Percentiles rank a stretch among this genome's conserved stretches.
Evolutionary conservation across 2,888 invertebrate species (phyloP).

Genomic region (Slavum lentiscoides): DNA sequence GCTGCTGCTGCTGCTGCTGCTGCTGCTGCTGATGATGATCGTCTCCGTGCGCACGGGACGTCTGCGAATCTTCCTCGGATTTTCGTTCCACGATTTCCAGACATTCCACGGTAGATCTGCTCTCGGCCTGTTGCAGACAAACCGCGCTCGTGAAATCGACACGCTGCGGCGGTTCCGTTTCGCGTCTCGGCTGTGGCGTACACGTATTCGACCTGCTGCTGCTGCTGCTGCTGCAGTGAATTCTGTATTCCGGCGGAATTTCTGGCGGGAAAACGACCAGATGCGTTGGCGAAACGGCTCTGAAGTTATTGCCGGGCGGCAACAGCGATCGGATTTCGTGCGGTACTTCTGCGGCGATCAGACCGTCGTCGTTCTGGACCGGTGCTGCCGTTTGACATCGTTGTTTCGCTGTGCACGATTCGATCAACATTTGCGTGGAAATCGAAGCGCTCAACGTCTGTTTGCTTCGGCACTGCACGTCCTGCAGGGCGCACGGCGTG

Average conservation of each 20-base stretch:
- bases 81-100: slow-evolving; percentile 19
- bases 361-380: slow-evolving; percentile 14
- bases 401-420: neutral
- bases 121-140: neutral
- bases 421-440: slow-evolving; percentile 38
- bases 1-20: no score
- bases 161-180: neutral
- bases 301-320: slow-evolving; percentile 55
- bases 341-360: slow-evolving; percentile 52
- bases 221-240: slow-evolving; percentile 36
- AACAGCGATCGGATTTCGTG: slow-evolving; percentile 56
- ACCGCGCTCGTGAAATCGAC: neutral
- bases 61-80: neutral
- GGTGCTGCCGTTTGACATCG: slow-evolving; percentile 21
- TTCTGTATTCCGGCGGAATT: slow-evolving; percentile 55
- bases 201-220: slow-evolving; percentile 55
- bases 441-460: slow-evolving; percentile 27
- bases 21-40: no score
- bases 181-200: slow-evolving; percentile 54
- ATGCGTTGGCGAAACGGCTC: slow-evolving; percentile 56
- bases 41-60: no score
- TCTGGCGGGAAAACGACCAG: slow-evolving; percentile 57
- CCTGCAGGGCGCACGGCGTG: slow-evolving; percentile 57
- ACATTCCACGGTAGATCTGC: slow-evolving; percentile 8
- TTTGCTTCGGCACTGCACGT: slow-evolving; percentile 50